A percentile compares a stretch with the other conserved stretches of the same genome.
These are phyloP conservation scores for Ephialtes manifestator DNA, from an alignment of 2,888 invertebrate species.

Conservation along the genomic window DNA sequence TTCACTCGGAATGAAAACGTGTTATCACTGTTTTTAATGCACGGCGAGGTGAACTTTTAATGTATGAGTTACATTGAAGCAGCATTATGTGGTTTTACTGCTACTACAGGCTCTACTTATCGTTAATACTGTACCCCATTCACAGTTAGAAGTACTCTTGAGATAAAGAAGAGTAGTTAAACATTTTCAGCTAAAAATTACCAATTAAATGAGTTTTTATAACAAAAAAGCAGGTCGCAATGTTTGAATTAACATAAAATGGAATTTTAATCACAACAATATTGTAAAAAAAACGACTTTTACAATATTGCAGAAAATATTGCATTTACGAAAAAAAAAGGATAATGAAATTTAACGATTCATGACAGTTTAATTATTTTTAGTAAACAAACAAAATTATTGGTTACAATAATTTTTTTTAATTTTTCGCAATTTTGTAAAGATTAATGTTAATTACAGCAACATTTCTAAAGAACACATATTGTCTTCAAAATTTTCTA, in stretches of 20 bases:
- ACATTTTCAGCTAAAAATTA: not conserved
- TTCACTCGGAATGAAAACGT: not conserved
- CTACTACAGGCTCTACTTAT: not conserved
- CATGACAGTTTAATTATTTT: too few relatives aligned
- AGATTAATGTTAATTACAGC: not conserved
- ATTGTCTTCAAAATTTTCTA: not conserved
- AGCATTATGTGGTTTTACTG: not conserved
- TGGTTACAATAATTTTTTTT: not conserved
- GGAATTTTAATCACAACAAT: not conserved
- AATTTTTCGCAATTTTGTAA: not conserved
- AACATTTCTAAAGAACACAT: not conserved
- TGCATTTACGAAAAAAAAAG: too few relatives aligned
- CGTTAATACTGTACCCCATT: not conserved
- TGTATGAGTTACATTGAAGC: not conserved
- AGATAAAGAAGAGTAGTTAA: not conserved
- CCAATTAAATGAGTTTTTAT: not conserved
- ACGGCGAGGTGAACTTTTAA: not conserved
- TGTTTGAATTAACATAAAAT: constrained; percentile 4
- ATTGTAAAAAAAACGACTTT: too few relatives aligned
- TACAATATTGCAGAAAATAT: too few relatives aligned
- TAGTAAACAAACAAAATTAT: too few relatives aligned
- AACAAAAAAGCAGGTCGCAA: not conserved
- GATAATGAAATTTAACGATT: too few relatives aligned
- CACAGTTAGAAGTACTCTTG: not conserved
- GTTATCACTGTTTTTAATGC: not conserved